Percentiles rank a stretch among this genome's conserved stretches.
phyloP scores from a whole-genome alignment of 2,888 invertebrate species.

The Limenitis arthemis region DNA sequence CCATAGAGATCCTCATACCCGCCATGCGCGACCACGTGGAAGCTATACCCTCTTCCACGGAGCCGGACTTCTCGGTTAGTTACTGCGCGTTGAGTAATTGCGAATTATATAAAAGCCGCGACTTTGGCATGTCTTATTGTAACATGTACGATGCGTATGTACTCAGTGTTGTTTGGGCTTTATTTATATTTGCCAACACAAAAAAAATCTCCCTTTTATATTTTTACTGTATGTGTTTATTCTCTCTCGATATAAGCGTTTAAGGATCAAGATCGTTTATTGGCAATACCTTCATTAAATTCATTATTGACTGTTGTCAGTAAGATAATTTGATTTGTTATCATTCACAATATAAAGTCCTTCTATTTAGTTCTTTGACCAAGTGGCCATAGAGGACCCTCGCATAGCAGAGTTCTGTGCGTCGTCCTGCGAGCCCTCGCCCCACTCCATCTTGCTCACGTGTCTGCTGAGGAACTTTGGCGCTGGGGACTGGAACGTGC shows the following conservation, averaged over 20 bases:
- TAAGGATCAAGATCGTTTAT: no score
- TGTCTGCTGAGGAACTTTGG: conserved; percentile 95
- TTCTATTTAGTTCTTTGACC: conserved; percentile 83
- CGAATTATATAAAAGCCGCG: neutral
- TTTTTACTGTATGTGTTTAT: no score
- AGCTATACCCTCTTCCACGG: conserved; percentile 20
- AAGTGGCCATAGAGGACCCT: conserved; percentile 94
- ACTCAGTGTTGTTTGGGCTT: no score
- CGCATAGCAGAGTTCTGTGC: conserved; percentile 95
- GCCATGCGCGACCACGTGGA: conserved; percentile 88
- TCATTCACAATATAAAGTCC: no score
- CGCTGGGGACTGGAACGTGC: conserved; percentile 88
- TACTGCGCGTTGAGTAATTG: neutral
- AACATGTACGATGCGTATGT: no score
- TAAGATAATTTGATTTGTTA: no score
- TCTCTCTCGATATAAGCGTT: no score
- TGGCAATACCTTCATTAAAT: no score
- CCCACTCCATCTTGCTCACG: conserved; percentile 93
- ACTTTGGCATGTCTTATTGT: no score
- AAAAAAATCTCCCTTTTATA: no score
- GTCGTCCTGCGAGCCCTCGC: conserved; percentile 96
- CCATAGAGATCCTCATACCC: conserved; percentile 92
- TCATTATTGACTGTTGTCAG: no score
- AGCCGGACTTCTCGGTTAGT: conserved; percentile 47
- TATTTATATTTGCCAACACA: neutral